Conservation (phyloP, 92 coral and sea anemone genomes). For the Phenganax marumi region DNA sequence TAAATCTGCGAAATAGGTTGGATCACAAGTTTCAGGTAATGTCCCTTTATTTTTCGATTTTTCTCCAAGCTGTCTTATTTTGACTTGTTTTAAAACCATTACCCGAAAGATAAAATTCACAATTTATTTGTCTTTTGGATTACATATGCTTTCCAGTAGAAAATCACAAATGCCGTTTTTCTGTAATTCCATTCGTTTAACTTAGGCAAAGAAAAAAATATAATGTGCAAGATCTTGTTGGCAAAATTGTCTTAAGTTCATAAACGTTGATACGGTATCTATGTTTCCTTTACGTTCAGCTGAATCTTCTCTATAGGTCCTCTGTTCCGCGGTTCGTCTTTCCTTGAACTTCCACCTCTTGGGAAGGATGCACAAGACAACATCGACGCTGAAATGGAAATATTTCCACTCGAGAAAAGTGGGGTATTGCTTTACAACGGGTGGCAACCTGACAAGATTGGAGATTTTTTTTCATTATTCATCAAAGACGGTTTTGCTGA, state of each 20-base stretch:
- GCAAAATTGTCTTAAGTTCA: too few relatives aligned
- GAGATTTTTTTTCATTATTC: slow-evolving; percentile 58
- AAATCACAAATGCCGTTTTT: too few relatives aligned
- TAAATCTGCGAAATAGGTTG: background rate
- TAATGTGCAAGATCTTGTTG: background rate
- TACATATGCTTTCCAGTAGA: too few relatives aligned
- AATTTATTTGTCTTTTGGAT: too few relatives aligned
- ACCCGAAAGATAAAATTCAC: too few relatives aligned
- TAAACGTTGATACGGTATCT: background rate
- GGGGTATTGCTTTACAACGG: slow-evolving; percentile 58
- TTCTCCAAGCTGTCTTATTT: too few relatives aligned
- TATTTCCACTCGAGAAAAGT: slow-evolving; percentile 38
- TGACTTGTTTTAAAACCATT: too few relatives aligned
- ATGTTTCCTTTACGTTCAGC: background rate
- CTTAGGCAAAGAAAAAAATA: background rate
- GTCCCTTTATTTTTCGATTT: too few relatives aligned
- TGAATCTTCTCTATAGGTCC: slow-evolving; percentile 18
- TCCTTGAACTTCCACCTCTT: slow-evolving; percentile 53
- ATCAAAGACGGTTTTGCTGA: slow-evolving; percentile 56
- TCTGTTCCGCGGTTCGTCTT: slow-evolving; percentile 48
- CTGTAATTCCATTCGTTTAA: background rate
- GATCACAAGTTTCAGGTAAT: background rate
- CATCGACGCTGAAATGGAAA: slow-evolving; percentile 43
- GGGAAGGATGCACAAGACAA: slow-evolving; percentile 46
- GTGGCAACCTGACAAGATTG: slow-evolving; percentile 34